Evolutionary conservation across 1,140 invertebrate species (phyloP).

Genomic region (Drosophila persimilis): DNA sequence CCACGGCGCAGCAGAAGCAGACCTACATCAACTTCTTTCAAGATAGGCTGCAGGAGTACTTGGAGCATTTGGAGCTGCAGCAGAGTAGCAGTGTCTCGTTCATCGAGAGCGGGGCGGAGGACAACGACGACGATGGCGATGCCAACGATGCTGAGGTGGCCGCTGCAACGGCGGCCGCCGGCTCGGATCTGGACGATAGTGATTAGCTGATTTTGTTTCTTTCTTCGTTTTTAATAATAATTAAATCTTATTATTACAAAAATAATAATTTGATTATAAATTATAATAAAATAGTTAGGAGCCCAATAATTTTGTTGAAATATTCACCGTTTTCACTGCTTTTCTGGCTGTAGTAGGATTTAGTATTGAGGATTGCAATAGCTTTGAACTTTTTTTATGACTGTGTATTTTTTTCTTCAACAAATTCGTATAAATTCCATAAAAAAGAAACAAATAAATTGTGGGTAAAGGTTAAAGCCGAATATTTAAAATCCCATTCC

Average conservation of each 20-base stretch:
- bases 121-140: slow-evolving; percentile 44
- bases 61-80: slow-evolving; percentile 78
- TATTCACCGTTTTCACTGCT: slow-evolving; percentile 62
- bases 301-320: slow-evolving; percentile 67
- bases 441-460: slow-evolving; percentile 67
- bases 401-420: slow-evolving; percentile 64
- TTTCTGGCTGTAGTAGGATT: not conserved
- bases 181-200: slow-evolving; percentile 63
- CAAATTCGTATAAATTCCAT: slow-evolving; percentile 77
- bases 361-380: not conserved
- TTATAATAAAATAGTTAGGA: slow-evolving; percentile 68
- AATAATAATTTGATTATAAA: slow-evolving; percentile 79
- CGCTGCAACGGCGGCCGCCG: slow-evolving; percentile 55
- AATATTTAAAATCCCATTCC: slow-evolving; percentile 60
- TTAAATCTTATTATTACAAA: slow-evolving; percentile 79
- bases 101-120: slow-evolving; percentile 53
- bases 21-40: slow-evolving; percentile 88
- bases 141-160: slow-evolving; percentile 69
- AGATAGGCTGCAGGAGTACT: slow-evolving; percentile 80
- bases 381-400: slow-evolving; percentile 24
- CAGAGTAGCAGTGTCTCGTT: slow-evolving; percentile 69
- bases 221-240: slow-evolving; percentile 72
- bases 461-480: slow-evolving; percentile 39
- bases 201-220: slow-evolving; percentile 51
- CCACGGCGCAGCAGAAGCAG: slow-evolving; percentile 87